Evolutionary conservation across 2,797 vertebrate species (phyloP).

Genomic region (Sus cebifrons): DNA sequence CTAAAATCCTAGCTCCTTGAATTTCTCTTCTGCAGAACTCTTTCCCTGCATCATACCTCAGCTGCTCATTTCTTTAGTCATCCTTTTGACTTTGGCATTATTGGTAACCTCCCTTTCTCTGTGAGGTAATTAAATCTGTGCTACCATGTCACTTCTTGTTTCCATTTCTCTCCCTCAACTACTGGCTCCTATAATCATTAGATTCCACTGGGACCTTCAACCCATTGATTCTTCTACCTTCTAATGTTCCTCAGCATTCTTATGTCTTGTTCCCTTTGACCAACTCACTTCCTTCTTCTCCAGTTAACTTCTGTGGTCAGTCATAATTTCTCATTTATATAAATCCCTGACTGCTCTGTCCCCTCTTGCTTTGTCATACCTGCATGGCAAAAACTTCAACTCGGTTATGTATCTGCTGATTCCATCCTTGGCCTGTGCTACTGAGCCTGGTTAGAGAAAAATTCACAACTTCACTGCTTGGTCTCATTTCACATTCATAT

Average conservation of each 20-base stretch:
- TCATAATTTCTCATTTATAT: not conserved
- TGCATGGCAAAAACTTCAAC: not conserved
- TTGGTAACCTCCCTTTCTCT: not conserved
- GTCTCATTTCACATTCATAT: not conserved
- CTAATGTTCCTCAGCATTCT: not conserved
- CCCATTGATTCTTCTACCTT: not conserved
- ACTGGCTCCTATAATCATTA: not conserved
- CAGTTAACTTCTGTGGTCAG: not conserved
- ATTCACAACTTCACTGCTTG: not conserved
- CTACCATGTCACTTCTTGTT: not conserved
- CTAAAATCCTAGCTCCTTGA: not conserved
- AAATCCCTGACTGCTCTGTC: not conserved
- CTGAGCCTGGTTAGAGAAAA: not conserved
- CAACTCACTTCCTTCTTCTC: constrained; percentile 41
- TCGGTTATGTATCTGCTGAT: not conserved
- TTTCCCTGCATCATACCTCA: not conserved
- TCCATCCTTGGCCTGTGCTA: not conserved
- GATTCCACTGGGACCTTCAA: not conserved
- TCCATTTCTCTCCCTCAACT: not conserved
- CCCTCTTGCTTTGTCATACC: not conserved
- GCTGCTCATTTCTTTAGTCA: not conserved
- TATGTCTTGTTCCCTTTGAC: not conserved
- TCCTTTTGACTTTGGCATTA: constrained; percentile 19
- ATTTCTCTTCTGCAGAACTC: constrained; percentile 41
- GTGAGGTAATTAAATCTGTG: not conserved